Conservation (phyloP, 2,113 vertebrate genomes). For the Oryzias melastigma region DNA sequence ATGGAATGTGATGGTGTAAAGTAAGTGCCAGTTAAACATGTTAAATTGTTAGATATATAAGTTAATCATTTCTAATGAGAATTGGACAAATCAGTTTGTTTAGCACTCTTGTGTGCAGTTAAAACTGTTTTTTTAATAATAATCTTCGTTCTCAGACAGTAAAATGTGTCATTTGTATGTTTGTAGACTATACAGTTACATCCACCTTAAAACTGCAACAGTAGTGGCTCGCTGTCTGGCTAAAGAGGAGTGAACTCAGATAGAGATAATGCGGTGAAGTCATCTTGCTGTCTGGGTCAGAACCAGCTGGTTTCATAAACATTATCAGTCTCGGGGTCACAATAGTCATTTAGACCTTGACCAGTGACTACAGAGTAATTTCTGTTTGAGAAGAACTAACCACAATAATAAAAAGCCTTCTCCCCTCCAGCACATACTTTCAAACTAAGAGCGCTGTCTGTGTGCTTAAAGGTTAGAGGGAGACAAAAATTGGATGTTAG, state of each 20-base stretch:
- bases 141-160: background rate
- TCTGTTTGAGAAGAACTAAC: conserved; percentile 80
- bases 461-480: conserved; percentile 91
- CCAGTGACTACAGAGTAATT: conserved; percentile 76
- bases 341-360: conserved; percentile 74
- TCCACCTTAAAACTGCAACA: background rate
- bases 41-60: no score
- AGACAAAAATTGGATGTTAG: conserved; percentile 86
- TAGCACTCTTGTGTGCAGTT: no score
- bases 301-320: conserved; percentile 74
- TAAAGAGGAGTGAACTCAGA: conserved; percentile 65
- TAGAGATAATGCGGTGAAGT: conserved; percentile 64
- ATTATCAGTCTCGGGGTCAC: conserved; percentile 84
- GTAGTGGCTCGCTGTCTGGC: conserved; percentile 21
- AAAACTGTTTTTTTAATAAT: background rate
- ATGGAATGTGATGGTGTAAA: no score
- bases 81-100: no score
- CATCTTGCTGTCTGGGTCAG: conserved; percentile 72
- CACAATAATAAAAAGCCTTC: conserved; percentile 11
- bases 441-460: conserved; percentile 67
- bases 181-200: background rate
- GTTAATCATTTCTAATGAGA: no score
- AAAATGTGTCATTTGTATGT: conserved; percentile 2
- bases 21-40: no score
- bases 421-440: conserved; percentile 88